These are phyloP conservation scores for Erebia epiphron DNA, from an alignment of 2,888 invertebrate genomes.

Conservation along the genomic window DNA sequence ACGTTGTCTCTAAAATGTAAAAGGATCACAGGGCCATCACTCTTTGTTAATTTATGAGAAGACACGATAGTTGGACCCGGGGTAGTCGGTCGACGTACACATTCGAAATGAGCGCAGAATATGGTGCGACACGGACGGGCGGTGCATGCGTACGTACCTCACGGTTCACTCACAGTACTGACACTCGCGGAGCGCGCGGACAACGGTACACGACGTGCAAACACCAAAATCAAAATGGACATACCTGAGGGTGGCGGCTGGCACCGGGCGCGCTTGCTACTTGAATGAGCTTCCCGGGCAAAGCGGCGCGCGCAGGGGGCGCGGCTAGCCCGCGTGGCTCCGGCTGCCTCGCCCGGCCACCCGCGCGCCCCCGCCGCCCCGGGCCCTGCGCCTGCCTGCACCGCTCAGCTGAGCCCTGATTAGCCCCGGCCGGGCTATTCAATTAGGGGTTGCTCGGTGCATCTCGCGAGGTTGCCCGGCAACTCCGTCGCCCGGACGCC, in stretches of 20 bases:
- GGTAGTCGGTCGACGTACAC: slow-evolving; percentile 47
- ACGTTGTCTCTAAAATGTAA: slow-evolving; percentile 13
- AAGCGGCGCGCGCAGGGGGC: slow-evolving; percentile 85
- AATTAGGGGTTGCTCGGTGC: slow-evolving; percentile 79
- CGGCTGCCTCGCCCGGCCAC: slow-evolving; percentile 63
- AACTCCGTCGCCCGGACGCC: slow-evolving; percentile 46
- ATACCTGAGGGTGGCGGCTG: slow-evolving; percentile 81
- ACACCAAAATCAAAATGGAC: slow-evolving; percentile 82
- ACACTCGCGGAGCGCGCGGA: slow-evolving; percentile 72
- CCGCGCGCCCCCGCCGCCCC: slow-evolving; percentile 50
- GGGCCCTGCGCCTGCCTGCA: slow-evolving; percentile 52
- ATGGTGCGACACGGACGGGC: slow-evolving; percentile 54
- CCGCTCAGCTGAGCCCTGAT: slow-evolving; percentile 81
- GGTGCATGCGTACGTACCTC: slow-evolving; percentile 73
- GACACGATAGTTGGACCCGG: slow-evolving; percentile 33
- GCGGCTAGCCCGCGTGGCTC: slow-evolving; percentile 84
- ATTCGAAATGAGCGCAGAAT: slow-evolving; percentile 48
- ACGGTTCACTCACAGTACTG: slow-evolving; percentile 58
- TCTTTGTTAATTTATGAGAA: slow-evolving; percentile 24
- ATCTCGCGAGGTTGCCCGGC: slow-evolving; percentile 61
- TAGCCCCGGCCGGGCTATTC: slow-evolving; percentile 80
- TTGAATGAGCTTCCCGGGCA: slow-evolving; percentile 80
- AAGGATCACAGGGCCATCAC: slow-evolving; percentile 38
- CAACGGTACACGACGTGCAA: slow-evolving; percentile 65
- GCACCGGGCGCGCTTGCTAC: slow-evolving; percentile 79